Conservation (phyloP, 2,113 vertebrate genomes). For the Spea bombifrons region DNA sequence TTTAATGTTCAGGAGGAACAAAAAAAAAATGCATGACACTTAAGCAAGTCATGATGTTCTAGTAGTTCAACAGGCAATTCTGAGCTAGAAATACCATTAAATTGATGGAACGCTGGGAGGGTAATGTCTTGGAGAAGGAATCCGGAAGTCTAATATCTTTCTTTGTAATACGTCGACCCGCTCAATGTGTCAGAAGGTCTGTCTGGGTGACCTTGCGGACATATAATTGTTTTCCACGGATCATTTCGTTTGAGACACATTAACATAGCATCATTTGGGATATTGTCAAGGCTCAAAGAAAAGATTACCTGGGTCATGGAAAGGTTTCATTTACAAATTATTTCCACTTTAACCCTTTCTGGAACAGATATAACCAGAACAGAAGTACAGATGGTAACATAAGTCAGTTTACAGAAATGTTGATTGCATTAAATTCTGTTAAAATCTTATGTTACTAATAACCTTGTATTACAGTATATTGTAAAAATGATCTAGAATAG, state of each 20-base stretch:
- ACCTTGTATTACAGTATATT: too few relatives aligned
- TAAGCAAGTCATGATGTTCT: conserved; percentile 13
- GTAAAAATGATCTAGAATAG: too few relatives aligned
- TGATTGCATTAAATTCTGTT: too few relatives aligned
- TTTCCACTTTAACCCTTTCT: conserved; percentile 21
- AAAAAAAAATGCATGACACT: conserved; percentile 8
- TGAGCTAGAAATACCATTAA: conserved; percentile 30
- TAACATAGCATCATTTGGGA: conserved; percentile 40
- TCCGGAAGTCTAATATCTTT: conserved; percentile 46
- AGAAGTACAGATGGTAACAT: neutral
- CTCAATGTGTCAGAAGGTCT: conserved; percentile 38
- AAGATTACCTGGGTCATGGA: conserved; percentile 37
- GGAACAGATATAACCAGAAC: neutral
- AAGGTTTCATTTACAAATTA: conserved; percentile 31
- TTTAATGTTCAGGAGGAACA: conserved; percentile 7
- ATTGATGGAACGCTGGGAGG: conserved; percentile 35
- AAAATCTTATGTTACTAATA: too few relatives aligned
- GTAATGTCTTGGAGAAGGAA: conserved; percentile 39
- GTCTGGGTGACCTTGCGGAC: conserved; percentile 40
- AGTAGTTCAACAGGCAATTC: conserved; percentile 34
- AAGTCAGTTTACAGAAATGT: too few relatives aligned
- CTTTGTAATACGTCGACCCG: conserved; percentile 24
- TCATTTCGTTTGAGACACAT: conserved; percentile 44
- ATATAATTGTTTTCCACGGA: conserved; percentile 47
- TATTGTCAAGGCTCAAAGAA: conserved; percentile 28